Conservation (phyloP, 2,113 vertebrate genomes). For the Tautogolabrus adspersus region DNA sequence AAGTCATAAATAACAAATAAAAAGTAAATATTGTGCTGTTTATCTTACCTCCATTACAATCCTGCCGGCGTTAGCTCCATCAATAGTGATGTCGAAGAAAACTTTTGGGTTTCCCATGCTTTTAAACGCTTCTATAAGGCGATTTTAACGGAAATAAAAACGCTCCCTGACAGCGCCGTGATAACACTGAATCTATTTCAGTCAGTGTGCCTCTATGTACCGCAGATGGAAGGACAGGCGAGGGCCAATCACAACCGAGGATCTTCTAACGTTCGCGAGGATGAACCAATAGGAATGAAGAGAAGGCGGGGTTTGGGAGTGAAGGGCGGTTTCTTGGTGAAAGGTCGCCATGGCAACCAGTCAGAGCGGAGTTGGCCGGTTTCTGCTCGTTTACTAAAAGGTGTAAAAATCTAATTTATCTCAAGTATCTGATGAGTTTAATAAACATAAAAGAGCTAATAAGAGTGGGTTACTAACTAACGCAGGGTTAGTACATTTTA, state of each 20-base stretch:
- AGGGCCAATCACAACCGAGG: conserved; percentile 46
- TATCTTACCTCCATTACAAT: conserved; percentile 85
- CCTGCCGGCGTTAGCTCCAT: conserved; percentile 67
- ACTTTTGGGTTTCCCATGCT: conserved; percentile 82
- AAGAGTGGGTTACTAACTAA: too few species aligned
- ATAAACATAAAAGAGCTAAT: too few species aligned
- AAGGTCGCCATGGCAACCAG: background rate
- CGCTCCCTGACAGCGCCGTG: background rate
- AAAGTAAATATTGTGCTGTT: background rate
- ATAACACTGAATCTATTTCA: fast-evolving
- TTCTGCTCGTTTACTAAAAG: too few species aligned
- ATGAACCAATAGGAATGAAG: conserved; percentile 25
- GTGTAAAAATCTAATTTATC: too few species aligned
- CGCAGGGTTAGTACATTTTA: too few species aligned
- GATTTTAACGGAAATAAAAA: background rate
- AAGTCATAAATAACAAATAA: background rate
- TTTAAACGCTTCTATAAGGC: fast-evolving
- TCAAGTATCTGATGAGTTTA: too few species aligned
- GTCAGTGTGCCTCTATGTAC: background rate
- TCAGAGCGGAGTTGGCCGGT: too few species aligned
- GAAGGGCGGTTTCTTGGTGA: background rate
- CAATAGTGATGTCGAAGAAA: conserved; percentile 83
- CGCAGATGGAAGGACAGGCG: background rate
- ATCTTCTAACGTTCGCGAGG: background rate
- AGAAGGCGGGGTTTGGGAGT: background rate